A percentile compares a stretch with the other conserved stretches of the same genome.
These are phyloP conservation scores for Perccottus glenii DNA, from an alignment of 2,113 vertebrate genomes.

Conservation along the genomic window DNA sequence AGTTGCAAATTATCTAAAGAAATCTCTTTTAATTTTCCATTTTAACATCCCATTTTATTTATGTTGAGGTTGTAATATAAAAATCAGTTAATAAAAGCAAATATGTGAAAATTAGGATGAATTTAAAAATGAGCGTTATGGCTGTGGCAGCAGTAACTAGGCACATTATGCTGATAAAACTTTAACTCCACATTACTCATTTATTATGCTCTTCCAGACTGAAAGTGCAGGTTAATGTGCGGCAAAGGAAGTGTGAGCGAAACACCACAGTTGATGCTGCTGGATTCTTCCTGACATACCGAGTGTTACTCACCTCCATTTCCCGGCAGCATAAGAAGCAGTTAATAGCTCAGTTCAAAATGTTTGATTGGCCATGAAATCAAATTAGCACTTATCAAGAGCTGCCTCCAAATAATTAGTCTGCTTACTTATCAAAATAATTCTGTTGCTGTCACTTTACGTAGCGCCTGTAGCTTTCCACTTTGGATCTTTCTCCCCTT, in stretches of 20 bases:
- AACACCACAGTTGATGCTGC: background rate
- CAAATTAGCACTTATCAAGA: constrained; percentile 35
- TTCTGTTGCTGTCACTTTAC: constrained; percentile 14
- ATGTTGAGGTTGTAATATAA: background rate
- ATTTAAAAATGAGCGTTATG: constrained; percentile 27
- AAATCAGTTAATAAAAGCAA: constrained; percentile 8
- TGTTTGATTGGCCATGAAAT: constrained; percentile 39
- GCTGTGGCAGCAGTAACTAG: constrained; percentile 27
- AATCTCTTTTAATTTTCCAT: background rate
- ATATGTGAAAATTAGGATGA: constrained; percentile 5
- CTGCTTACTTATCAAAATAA: constrained; percentile 16
- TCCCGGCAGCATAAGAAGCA: constrained; percentile 3
- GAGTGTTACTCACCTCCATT: background rate
- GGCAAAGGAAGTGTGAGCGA: background rate
- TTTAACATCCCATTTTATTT: background rate
- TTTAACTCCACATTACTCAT: constrained; percentile 46
- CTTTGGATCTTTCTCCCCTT: background rate
- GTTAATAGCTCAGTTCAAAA: constrained; percentile 24
- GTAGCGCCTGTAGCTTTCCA: background rate
- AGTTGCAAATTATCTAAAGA: no score
- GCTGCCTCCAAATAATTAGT: constrained; percentile 41
- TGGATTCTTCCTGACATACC: background rate
- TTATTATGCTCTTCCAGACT: constrained; percentile 23
- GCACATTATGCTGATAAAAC: constrained; percentile 27
- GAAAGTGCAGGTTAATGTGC: constrained; percentile 38